Evolutionary conservation across 2,797 vertebrate species (phyloP).

Genomic region (Enteromius radiatus): DNA sequence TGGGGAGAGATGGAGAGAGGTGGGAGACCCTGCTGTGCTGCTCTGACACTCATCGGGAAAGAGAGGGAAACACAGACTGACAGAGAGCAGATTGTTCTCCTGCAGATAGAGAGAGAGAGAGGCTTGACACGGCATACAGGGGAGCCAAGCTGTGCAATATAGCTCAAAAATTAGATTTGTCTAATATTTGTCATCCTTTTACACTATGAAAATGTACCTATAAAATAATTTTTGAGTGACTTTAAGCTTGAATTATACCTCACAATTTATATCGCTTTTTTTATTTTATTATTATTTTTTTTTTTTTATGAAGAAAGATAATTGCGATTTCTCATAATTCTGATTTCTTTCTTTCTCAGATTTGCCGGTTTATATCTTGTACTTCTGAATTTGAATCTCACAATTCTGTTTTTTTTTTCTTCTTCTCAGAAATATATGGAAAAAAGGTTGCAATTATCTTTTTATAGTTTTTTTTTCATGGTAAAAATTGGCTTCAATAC

Average conservation of each 20-base stretch:
- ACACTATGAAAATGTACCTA: neutral
- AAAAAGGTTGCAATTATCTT: too few species aligned
- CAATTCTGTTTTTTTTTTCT: too few species aligned
- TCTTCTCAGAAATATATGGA: too few species aligned
- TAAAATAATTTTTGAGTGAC: too few species aligned
- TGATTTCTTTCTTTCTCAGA: too few species aligned
- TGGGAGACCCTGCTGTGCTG: slow-evolving; percentile 23
- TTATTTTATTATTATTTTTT: too few species aligned
- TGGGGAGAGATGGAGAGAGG: slow-evolving; percentile 23
- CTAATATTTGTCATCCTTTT: neutral
- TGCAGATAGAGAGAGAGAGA: slow-evolving; percentile 15
- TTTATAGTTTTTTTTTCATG: too few species aligned
- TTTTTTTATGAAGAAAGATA: neutral
- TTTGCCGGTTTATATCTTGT: too few species aligned
- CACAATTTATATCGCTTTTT: too few species aligned
- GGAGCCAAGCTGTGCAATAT: neutral
- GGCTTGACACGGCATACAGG: slow-evolving; percentile 1
- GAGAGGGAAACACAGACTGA: slow-evolving; percentile 28
- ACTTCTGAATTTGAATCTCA: too few species aligned
- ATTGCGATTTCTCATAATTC: neutral
- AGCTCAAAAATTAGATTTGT: neutral
- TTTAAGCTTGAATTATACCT: too few species aligned
- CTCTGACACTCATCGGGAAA: slow-evolving; percentile 25
- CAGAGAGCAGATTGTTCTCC: slow-evolving; percentile 40
- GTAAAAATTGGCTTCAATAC: too few species aligned